A percentile compares a stretch with the other conserved stretches of the same genome.
Evolutionary conservation across 1,140 invertebrate species (phyloP).

Genomic region (Pinna nobilis): DNA sequence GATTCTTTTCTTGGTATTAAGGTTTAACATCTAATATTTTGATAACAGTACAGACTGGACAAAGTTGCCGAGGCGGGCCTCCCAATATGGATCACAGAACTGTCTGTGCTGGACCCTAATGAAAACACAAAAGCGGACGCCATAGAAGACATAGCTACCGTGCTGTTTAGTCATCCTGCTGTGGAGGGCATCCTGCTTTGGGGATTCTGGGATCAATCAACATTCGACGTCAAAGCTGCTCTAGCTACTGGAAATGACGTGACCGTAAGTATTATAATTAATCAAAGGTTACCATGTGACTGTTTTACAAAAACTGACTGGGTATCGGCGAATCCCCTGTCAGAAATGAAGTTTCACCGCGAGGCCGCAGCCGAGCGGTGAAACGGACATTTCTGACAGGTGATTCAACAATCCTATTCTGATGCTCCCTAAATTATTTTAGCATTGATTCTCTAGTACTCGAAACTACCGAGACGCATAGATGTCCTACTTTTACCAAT

Average conservation of each 20-base stretch:
- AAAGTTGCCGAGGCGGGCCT: constrained; percentile 52
- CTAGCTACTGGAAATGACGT: constrained; percentile 44
- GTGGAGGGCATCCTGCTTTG: constrained; percentile 64
- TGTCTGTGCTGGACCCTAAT: constrained; percentile 42
- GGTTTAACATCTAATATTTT: background rate
- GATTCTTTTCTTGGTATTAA: background rate
- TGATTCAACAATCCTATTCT: too few species aligned
- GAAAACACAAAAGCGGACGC: constrained; percentile 36
- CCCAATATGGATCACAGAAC: constrained; percentile 61
- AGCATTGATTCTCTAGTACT: too few species aligned
- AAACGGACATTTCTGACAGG: too few species aligned
- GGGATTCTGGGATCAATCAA: constrained; percentile 63
- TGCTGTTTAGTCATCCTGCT: constrained; percentile 61
- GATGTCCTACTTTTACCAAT: too few species aligned
- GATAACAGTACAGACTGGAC: constrained; percentile 53
- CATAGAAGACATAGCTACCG: constrained; percentile 47
- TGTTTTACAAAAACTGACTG: too few species aligned
- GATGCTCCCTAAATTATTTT: too few species aligned
- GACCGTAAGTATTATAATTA: constrained; percentile 14
- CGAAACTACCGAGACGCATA: too few species aligned
- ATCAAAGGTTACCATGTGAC: background rate
- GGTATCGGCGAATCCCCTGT: too few species aligned
- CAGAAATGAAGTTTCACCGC: too few species aligned
- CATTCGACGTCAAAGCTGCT: constrained; percentile 33
- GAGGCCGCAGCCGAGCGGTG: too few species aligned